Evolutionary conservation across 2,113 vertebrate species (phyloP).

Genomic region (Xiphias gladius): DNA sequence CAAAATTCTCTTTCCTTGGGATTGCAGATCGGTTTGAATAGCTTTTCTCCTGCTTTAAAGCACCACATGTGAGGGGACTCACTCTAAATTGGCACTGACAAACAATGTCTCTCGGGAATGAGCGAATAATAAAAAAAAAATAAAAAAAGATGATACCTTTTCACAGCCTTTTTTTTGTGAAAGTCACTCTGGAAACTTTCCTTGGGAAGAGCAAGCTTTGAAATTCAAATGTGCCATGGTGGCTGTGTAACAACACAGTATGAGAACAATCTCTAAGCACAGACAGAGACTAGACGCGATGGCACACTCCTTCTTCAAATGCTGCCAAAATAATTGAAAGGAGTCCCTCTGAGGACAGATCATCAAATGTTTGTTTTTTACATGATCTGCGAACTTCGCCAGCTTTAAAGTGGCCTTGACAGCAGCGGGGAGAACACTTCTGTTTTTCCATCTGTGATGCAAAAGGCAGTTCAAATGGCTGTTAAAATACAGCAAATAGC

Average conservation of each 20-base stretch:
- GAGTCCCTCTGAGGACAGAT: constrained; percentile 65
- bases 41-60: constrained; percentile 31
- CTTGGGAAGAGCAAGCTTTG: constrained; percentile 64
- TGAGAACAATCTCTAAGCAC: constrained; percentile 50
- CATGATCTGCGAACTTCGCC: constrained; percentile 45
- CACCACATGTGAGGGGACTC: constrained; percentile 28
- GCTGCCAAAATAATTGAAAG: constrained; percentile 76
- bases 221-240: constrained; percentile 67
- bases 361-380: constrained; percentile 65
- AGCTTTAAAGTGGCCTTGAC: constrained; percentile 69
- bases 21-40: constrained; percentile 28
- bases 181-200: constrained; percentile 70
- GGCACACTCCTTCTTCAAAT: constrained; percentile 55
- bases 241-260: constrained; percentile 43
- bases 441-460: constrained; percentile 63
- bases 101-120: constrained; percentile 52
- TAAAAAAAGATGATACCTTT: constrained; percentile 37
- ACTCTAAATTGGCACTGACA: constrained; percentile 62
- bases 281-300: constrained; percentile 40
- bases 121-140: constrained; percentile 41
- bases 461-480: constrained; percentile 66
- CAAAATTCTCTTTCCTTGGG: constrained; percentile 7
- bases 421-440: constrained; percentile 47
- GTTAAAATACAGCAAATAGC: constrained; percentile 64
- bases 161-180: constrained; percentile 43